These are phyloP conservation scores for Cyrtodaria siliqua DNA, from an alignment of 2,888 invertebrate species.

Conservation along the genomic window DNA sequence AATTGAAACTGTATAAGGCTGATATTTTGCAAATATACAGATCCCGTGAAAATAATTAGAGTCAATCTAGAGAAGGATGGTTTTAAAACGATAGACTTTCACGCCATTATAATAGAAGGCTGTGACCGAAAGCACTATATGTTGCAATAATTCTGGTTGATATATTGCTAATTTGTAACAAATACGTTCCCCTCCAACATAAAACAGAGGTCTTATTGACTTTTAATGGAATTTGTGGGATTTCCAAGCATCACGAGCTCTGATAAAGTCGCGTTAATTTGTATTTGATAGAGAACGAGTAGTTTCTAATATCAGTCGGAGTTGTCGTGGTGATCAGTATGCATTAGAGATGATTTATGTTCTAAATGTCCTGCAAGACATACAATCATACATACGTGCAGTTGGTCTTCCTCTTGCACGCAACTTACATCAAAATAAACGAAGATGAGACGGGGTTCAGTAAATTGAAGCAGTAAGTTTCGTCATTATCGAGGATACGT, in stretches of 20 bases:
- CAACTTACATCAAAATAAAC: too few species aligned
- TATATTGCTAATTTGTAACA: slow-evolving; percentile 68
- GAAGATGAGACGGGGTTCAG: too few species aligned
- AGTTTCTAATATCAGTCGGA: slow-evolving; percentile 57
- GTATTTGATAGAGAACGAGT: slow-evolving; percentile 59
- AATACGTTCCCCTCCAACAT: slow-evolving; percentile 52
- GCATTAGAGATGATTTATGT: slow-evolving; percentile 60
- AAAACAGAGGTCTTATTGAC: slow-evolving; percentile 58
- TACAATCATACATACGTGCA: too few species aligned
- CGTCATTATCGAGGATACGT: too few species aligned
- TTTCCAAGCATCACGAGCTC: slow-evolving; percentile 32
- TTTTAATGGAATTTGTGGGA: slow-evolving; percentile 62
- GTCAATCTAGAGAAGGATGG: slow-evolving; percentile 35
- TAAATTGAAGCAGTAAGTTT: too few species aligned
- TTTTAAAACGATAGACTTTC: slow-evolving; percentile 35
- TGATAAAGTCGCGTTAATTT: slow-evolving; percentile 50
- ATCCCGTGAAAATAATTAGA: slow-evolving; percentile 48
- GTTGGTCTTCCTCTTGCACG: too few species aligned
- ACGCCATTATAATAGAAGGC: slow-evolving; percentile 25
- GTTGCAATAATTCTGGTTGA: slow-evolving; percentile 26
- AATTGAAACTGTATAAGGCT: slow-evolving; percentile 51
- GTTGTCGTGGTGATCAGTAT: slow-evolving; percentile 40
- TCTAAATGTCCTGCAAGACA: too few species aligned
- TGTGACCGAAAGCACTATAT: slow-evolving; percentile 18
- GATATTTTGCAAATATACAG: slow-evolving; percentile 41